Conservation (phyloP, 2,888 invertebrate genomes). For the Lysandra coridon region DNA sequence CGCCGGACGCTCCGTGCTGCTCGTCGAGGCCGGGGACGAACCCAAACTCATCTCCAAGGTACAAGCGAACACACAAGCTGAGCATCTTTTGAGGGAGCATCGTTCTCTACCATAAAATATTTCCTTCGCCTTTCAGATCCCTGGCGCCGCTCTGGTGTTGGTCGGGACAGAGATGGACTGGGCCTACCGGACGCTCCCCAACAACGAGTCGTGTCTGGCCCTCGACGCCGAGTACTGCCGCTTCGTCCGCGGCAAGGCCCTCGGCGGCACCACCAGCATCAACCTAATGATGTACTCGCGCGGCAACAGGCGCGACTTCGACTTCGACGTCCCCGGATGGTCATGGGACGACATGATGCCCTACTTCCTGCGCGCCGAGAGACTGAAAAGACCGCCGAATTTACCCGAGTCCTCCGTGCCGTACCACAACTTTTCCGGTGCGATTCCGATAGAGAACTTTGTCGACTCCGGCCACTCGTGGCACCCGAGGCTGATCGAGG, state of each 20-base stretch:
- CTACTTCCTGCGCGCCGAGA: conserved; percentile 59
- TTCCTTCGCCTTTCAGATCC: conserved; percentile 48
- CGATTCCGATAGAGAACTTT: conserved; percentile 53
- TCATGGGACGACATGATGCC: conserved; percentile 56
- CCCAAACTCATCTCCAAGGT: conserved; percentile 50
- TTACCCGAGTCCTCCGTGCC: conserved; percentile 53
- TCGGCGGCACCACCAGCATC: conserved; percentile 64
- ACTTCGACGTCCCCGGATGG: conserved; percentile 55
- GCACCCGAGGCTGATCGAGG: conserved; percentile 51
- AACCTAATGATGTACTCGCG: conserved; percentile 66
- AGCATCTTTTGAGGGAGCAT: background rate
- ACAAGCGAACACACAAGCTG: background rate
- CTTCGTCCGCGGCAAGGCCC: conserved; percentile 57
- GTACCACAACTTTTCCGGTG: conserved; percentile 59
- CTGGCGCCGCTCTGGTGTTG: conserved; percentile 46
- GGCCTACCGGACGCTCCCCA: conserved; percentile 55
- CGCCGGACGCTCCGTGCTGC: conserved; percentile 51
- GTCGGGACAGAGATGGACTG: conserved; percentile 54
- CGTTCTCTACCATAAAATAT: too few relatives aligned
- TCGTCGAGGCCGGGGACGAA: conserved; percentile 59
- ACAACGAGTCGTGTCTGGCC: conserved; percentile 58
- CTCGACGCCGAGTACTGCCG: conserved; percentile 49
- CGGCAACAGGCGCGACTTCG: conserved; percentile 56
- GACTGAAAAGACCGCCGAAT: conserved; percentile 47
- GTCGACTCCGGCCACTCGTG: conserved; percentile 52